phyloP scores from a whole-genome alignment of 2,888 invertebrate species.

The Lasioglossum figueresi region DNA sequence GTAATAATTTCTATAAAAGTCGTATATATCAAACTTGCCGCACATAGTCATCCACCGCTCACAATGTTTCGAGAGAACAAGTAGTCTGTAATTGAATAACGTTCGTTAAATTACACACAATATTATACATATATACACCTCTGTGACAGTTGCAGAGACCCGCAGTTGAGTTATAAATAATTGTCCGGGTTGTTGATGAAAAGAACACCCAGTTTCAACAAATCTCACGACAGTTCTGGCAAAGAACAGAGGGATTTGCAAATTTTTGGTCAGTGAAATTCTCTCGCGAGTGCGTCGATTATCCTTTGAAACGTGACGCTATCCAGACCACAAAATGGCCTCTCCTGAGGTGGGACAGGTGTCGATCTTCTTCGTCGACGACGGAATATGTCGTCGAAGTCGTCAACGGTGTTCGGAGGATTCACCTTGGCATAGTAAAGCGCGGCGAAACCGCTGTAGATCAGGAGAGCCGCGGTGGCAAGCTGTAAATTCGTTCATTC shows the following conservation, averaged over 20 bases:
- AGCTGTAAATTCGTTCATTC: constrained; percentile 85
- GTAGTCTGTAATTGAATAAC: background rate
- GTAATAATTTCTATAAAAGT: background rate
- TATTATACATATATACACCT: constrained; percentile 39
- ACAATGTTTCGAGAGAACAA: background rate
- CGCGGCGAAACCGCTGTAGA: constrained; percentile 94
- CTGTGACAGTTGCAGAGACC: background rate
- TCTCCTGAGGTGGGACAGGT: constrained; percentile 58
- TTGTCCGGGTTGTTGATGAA: background rate
- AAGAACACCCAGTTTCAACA: background rate
- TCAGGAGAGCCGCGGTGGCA: constrained; percentile 91
- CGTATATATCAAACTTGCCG: background rate
- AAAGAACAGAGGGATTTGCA: background rate
- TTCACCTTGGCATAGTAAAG: constrained; percentile 95
- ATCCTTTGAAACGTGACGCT: constrained; percentile 88
- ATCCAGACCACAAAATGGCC: constrained; percentile 85
- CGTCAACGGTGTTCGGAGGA: constrained; percentile 91
- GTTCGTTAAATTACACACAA: background rate
- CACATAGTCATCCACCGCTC: background rate
- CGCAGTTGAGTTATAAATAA: background rate
- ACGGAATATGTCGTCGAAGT: constrained; percentile 90
- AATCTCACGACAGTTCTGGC: background rate
- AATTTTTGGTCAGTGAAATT: constrained; percentile 37
- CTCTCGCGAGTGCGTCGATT: constrained; percentile 85
- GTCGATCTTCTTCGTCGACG: constrained; percentile 80